Evolutionary conservation across 1,140 invertebrate genomes (phyloP), one percentile per base, ranked within the genome.

Genomic region (Meloidogyne hapla): DNA sequence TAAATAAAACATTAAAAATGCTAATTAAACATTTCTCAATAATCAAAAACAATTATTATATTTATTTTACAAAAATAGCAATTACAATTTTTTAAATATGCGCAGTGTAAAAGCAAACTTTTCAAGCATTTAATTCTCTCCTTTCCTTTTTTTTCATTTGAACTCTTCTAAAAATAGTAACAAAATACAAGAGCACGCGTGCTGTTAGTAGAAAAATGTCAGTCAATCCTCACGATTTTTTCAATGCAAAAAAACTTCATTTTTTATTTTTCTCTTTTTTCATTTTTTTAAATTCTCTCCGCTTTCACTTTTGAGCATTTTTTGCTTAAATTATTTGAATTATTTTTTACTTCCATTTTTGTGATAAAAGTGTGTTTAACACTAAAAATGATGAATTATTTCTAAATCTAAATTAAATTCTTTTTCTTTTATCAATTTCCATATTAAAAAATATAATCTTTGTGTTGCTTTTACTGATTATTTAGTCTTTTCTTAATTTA

Each of bases 391-490:
- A 3, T 21, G 15, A 66, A 66, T 4, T 18, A 18, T 18, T 0
- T 18, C 13, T 4, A 66, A 33, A 33, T 26, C 15, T 66, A 66
- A 66, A 18, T 66, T 15, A 25, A n/a, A 21, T 8, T 8, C 2
- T 66, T 66, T 66, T 15, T 66, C 4, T n/a, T 8, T 66, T 21
- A n/a, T 66, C 64, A 66, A 15, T 23, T 66, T 66, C n/a, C 38
- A 21, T 68, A 25, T 68, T 68, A 9, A 68, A 42, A 25, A 8
- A 9, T 68, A n/a, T 9, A 21, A 26, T 21, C 23, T 68, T 68
- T 12, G 33, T 42, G 45, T 40, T 68, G 26, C 33, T 42, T n/a
- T n/a, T n/a, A n/a, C n/a, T n/a, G n/a, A n/a, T n/a, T n/a, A n/a
- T n/a, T n/a, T n/a, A n/a, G 12, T 68, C 23, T 33, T 21, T 21